Base-by-base conservation (phyloP, 2,888 invertebrate species). In the Limnephilus auricula region DNA sequence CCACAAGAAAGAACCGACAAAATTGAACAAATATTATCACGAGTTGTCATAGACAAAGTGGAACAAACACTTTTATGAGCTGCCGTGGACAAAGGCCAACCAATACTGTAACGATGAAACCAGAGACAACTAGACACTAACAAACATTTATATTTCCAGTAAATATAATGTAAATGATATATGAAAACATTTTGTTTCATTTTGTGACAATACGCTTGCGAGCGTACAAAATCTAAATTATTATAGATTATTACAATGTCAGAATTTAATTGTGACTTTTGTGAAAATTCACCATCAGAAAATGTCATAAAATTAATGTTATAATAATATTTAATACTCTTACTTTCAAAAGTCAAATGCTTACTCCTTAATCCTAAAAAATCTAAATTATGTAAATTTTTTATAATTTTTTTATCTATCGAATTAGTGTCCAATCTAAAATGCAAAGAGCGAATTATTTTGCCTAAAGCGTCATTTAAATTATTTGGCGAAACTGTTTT, bases 91-190 rank as follows among this genome's bases (percentile, higher is more conserved):
- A 45, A 85, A 30, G 40, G 40, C 31, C 31, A 65, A 65, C 65
- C 65, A 40, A 85, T 85, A 30, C 40, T n/a, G 32, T 83, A 13
- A 32, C 80, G n/a, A 40, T 40, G 78, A 88, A 32, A 78, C 87
- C 87, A 79, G 25, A 88, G 87, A 78, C 78, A 40, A 88, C 85
- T 40, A 37, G 40, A 45, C 40, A 85, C 85, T 85, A 85, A 85
- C 40, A 37, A 88, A 88, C 79, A 88, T 88, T n/a, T 88, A 88
- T 78, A 86, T 86, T 86, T 31, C 31, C 31, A 86, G 86, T 86
- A 86, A 86, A 86, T 50, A 50, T 50, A 45, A 65, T 31, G 31
- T 18, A 86, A 86, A 86, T 34, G 18, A 34, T 82, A 82, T 9
- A 34, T 82, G 32, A 82, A 25, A 25, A 37, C 10, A 34, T 82